Percentiles rank a stretch among this genome's conserved stretches.
Conservation (phyloP, 2,113 vertebrate genomes). For the Aix galericulata region DNA sequence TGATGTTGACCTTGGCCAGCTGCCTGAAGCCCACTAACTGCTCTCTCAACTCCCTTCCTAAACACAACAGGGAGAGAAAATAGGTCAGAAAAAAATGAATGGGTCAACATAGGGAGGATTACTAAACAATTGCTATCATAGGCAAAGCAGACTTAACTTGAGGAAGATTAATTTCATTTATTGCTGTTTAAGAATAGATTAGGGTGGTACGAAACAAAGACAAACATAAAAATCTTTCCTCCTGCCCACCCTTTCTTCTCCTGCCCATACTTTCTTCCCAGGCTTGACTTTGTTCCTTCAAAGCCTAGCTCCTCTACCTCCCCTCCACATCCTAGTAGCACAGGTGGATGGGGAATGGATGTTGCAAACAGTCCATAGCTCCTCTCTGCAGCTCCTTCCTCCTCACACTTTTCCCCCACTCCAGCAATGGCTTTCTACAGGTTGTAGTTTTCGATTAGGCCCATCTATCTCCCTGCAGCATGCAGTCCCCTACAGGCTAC, state of each 20-base stretch:
- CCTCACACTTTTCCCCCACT: not conserved
- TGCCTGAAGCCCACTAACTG: not conserved
- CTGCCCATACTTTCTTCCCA: not conserved
- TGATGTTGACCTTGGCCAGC: not conserved
- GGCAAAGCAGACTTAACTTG: not conserved
- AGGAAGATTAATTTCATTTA: not conserved
- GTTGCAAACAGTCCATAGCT: not conserved
- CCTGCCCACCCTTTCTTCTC: not conserved
- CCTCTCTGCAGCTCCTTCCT: not conserved
- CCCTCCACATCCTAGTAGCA: not conserved
- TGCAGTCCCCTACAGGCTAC: not conserved
- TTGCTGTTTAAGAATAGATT: not conserved
- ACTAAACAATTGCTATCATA: not conserved
- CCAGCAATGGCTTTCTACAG: not conserved
- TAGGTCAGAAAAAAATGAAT: not conserved
- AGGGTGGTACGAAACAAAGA: not conserved
- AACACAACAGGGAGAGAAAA: not conserved
- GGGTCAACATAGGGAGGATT: not conserved
- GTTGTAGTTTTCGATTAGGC: not conserved
- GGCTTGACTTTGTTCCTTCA: not conserved
- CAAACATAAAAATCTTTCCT: not conserved
- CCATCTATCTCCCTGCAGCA: fast-evolving
- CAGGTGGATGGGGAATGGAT: not conserved
- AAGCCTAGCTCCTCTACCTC: not conserved
- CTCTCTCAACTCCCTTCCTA: not conserved